Evolutionary conservation across 92 coral and sea anemone species (phyloP), one percentile per base, ranked within the genome.

Genomic region (Zoanthus solanderi): DNA sequence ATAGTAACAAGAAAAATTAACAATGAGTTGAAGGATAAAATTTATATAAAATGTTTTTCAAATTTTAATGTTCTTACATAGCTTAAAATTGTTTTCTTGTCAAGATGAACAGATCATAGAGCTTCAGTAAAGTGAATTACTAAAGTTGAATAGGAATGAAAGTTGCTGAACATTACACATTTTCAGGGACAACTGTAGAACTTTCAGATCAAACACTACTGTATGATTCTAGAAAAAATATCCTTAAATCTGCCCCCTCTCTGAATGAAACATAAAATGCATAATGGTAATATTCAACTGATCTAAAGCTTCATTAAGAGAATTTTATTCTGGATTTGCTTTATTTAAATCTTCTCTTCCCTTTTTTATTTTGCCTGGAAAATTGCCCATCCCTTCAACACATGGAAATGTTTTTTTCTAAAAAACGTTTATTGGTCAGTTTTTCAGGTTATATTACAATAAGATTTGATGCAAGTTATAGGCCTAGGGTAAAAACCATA

Each of bases 91-190:
- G 67, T 2, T 60, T 13, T 60, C 67, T 60, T 60, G 67, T 60
- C 67, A 60, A 60, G 67, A 60, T 60, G 67, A 60, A 60, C 67
- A 60, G 67, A 60, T 60, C 67, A 60, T 60, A 60, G 67, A 60
- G 23, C 67, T 15, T 60, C 67, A 60, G 67, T 60, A 60, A 60
- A 60, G 67, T 60, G 29, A 60, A 60, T 60, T 13, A 60, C 67
- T 60, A 60, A 14, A 60, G 66, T 12, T 60, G 23, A 60, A 60
- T 60, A 60, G 67, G 67, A 60, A 57, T 60, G 67, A 60, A 5
- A 60, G 67, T 60, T 60, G 67, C 67, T 60, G 18, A 60, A 60
- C 67, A 60, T 60, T 60, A 60, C 67, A 13, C 67, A 60, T 60
- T 60, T 60, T 60, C 5, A 60, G 67, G 67, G 67, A 60, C 67